A percentile compares a stretch with the other conserved stretches of the same genome.
phyloP scores from a whole-genome alignment of 2,888 invertebrate genomes.

The Phalangium opilio region DNA sequence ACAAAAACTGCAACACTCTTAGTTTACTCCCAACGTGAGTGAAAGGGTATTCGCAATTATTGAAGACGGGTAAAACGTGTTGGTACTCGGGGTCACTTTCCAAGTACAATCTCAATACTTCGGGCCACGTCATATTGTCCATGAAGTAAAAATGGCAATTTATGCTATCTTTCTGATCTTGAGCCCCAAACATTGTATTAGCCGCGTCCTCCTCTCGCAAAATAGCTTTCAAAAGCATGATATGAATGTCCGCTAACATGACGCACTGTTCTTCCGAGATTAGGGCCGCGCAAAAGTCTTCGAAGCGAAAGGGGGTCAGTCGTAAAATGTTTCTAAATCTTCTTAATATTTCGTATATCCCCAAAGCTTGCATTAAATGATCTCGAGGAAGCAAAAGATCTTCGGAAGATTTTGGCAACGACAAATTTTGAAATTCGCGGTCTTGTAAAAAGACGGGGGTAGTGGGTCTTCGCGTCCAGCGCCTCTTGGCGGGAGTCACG shows the following conservation, averaged over 20 bases:
- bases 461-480: conserved; percentile 25
- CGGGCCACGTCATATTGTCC: conserved; percentile 93
- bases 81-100: conserved; percentile 55
- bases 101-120: conserved; percentile 71
- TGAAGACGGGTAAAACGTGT: conserved; percentile 25
- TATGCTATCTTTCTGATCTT: conserved; percentile 93
- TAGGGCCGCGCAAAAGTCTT: conserved; percentile 90
- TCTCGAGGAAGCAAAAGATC: conserved; percentile 68
- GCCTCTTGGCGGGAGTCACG: conserved; percentile 17
- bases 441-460: conserved; percentile 36
- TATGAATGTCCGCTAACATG: conserved; percentile 81
- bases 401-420: conserved; percentile 71
- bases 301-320: conserved; percentile 81
- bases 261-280: conserved; percentile 82
- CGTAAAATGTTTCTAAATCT: conserved; percentile 74
- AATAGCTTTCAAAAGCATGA: conserved; percentile 77
- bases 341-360: conserved; percentile 86
- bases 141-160: conserved; percentile 83
- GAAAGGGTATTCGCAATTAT: conserved; percentile 63
- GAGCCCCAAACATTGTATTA: conserved; percentile 85
- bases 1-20: conserved; percentile 70
- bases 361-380: conserved; percentile 60
- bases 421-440: conserved; percentile 50
- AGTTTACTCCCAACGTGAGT: conserved; percentile 57
- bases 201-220: conserved; percentile 85